These are phyloP conservation scores for Eudemis profundana DNA, from an alignment of 2,888 invertebrate genomes.

Conservation along the genomic window DNA sequence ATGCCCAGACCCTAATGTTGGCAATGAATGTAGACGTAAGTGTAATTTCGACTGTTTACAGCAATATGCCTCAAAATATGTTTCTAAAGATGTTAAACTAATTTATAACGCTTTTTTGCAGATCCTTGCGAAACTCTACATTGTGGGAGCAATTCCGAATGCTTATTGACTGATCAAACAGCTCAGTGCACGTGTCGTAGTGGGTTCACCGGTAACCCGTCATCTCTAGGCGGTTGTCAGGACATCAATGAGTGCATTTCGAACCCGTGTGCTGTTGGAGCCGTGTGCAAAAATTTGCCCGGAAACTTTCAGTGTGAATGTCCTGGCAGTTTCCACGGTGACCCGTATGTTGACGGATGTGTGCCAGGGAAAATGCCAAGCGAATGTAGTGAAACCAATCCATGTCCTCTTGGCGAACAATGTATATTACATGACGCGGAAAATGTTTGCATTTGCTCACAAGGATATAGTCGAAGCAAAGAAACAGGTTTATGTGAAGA, in stretches of 20 bases:
- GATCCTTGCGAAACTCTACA: constrained; percentile 95
- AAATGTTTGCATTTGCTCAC: constrained; percentile 95
- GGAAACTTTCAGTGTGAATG: constrained; percentile 95
- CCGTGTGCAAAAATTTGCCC: constrained; percentile 94
- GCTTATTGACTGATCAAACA: constrained; percentile 92
- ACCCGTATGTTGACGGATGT: constrained; percentile 92
- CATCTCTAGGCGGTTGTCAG: constrained; percentile 89
- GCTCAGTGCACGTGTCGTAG: constrained; percentile 93
- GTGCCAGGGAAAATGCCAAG: constrained; percentile 87
- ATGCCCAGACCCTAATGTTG: constrained; percentile 96
- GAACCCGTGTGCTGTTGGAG: constrained; percentile 93
- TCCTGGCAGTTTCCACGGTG: constrained; percentile 92
- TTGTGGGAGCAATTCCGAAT: constrained; percentile 95
- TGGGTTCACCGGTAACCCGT: constrained; percentile 91
- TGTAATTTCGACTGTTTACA: constrained; percentile 49
- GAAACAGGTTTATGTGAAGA: constrained; percentile 92
- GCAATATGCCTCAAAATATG: neutral
- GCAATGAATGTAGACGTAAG: constrained; percentile 96
- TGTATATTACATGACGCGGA: constrained; percentile 92
- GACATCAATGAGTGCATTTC: constrained; percentile 95
- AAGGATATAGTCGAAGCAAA: constrained; percentile 92
- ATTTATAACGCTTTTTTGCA: constrained; percentile 76
- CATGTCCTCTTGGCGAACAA: constrained; percentile 94
- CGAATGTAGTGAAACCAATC: constrained; percentile 90
- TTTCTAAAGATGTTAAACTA: too few relatives aligned